A percentile compares a stretch with the other conserved stretches of the same genome.
Conservation (phyloP, 2,888 invertebrate genomes). For the Chalcosyrphus nemorum region DNA sequence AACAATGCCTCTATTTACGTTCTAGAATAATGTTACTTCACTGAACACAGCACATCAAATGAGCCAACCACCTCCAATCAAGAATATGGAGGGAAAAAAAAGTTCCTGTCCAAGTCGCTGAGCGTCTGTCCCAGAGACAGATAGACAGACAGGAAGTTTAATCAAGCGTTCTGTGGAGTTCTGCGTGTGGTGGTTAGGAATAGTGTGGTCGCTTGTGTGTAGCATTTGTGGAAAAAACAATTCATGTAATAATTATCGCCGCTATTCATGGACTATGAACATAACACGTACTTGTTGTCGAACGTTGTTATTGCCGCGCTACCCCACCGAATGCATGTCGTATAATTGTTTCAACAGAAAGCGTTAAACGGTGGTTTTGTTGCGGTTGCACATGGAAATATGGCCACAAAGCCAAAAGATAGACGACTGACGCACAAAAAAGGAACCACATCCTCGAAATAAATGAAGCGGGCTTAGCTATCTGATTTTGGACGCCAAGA, state of each 20-base stretch:
- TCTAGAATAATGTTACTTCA: constrained; percentile 41
- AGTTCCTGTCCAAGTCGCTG: constrained; percentile 26
- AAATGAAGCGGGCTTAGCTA: not conserved
- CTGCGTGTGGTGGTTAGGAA: constrained; percentile 43
- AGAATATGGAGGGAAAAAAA: constrained; percentile 26
- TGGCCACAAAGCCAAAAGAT: constrained; percentile 2
- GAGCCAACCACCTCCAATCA: constrained; percentile 57
- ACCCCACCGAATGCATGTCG: constrained; percentile 8
- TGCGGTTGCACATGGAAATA: constrained; percentile 32
- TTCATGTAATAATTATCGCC: constrained; percentile 65
- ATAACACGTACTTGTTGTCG: constrained; percentile 37
- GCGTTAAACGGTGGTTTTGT: constrained; percentile 43
- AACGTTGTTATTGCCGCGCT: constrained; percentile 4
- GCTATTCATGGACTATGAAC: constrained; percentile 41
- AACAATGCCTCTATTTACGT: constrained; percentile 60
- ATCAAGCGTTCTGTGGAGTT: constrained; percentile 65
- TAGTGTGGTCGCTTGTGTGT: constrained; percentile 7
- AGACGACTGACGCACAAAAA: not conserved
- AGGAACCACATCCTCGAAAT: not conserved
- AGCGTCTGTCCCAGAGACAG: constrained; percentile 47
- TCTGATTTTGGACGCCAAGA: too few species aligned
- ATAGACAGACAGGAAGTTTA: constrained; percentile 71
- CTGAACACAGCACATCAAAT: constrained; percentile 9
- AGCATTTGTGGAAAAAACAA: constrained; percentile 58
- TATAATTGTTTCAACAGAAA: not conserved